Evolutionary conservation across 2,888 invertebrate species (phyloP).

Genomic region (Cheilosia urbana): DNA sequence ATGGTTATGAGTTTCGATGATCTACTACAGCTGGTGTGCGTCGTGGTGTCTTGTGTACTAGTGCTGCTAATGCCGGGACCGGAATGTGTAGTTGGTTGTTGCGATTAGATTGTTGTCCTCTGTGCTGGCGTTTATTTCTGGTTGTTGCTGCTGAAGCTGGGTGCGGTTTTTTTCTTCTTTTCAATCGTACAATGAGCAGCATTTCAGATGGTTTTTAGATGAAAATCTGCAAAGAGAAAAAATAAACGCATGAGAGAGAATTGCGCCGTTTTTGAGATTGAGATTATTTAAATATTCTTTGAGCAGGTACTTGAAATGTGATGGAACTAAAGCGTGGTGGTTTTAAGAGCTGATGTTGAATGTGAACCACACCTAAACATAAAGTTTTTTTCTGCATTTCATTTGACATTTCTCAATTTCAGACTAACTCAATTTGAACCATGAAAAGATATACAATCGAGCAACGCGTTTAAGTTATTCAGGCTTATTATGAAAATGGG

Average conservation of each 20-base stretch:
- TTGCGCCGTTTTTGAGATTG: no score
- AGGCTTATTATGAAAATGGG: no score
- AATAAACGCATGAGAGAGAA: background rate
- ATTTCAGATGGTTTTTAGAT: conserved; percentile 64
- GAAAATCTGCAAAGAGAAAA: conserved; percentile 51
- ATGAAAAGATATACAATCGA: no score
- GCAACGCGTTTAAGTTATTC: no score
- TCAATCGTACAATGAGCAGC: conserved; percentile 73
- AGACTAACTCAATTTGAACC: no score
- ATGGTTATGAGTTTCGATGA: conserved; percentile 24
- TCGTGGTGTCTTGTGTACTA: conserved; percentile 12
- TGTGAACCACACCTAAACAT: no score
- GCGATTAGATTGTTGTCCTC: conserved; percentile 10
- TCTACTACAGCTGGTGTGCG: conserved; percentile 19
- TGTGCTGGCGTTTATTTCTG: conserved; percentile 62
- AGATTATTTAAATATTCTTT: no score
- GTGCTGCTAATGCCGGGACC: conserved; percentile 48
- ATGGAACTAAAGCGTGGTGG: no score
- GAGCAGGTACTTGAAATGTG: no score
- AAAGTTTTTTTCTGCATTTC: no score
- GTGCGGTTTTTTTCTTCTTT: conserved; percentile 74
- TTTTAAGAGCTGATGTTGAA: no score
- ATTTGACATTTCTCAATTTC: no score
- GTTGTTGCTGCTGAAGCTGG: conserved; percentile 49
- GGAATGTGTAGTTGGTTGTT: conserved; percentile 56